A percentile compares a stretch with the other conserved stretches of the same genome.
phyloP scores from a whole-genome alignment of 2,888 invertebrate genomes.

The Pollenia amentaria region DNA sequence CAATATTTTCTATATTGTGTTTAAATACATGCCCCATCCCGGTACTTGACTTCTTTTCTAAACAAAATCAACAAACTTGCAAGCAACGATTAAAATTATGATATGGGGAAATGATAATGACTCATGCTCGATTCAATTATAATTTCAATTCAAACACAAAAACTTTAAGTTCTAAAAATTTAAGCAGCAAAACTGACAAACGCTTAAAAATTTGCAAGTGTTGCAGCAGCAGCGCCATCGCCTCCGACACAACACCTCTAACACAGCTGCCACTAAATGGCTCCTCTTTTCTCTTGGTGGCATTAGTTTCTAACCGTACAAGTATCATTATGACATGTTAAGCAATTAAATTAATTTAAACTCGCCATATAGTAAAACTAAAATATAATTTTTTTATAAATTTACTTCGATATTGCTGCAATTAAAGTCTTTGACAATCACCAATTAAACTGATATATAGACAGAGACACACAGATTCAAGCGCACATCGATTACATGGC shows the following conservation, averaged over 20 bases:
- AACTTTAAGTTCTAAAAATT: constrained; percentile 44
- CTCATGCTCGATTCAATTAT: constrained; percentile 65
- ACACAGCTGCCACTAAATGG: constrained; percentile 26
- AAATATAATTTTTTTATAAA: constrained; percentile 42
- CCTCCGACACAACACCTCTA: constrained; percentile 50
- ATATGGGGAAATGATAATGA: constrained; percentile 57
- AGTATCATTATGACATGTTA: constrained; percentile 78
- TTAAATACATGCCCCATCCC: not conserved
- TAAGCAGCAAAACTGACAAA: constrained; percentile 34
- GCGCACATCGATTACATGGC: constrained; percentile 42
- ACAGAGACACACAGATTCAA: constrained; percentile 15
- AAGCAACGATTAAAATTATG: constrained; percentile 53
- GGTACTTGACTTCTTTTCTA: constrained; percentile 44
- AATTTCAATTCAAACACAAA: constrained; percentile 39
- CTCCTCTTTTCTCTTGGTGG: constrained; percentile 31
- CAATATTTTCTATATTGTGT: too few species aligned
- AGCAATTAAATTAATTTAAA: constrained; percentile 79
- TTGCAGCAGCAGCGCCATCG: constrained; percentile 35
- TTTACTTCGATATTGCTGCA: constrained; percentile 13
- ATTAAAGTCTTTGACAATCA: constrained; percentile 47
- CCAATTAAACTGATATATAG: constrained; percentile 56
- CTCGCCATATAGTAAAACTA: constrained; percentile 35
- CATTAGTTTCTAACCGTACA: constrained; percentile 23
- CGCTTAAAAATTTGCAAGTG: constrained; percentile 48
- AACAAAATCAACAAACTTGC: constrained; percentile 52